Percentiles rank a stretch among this genome's conserved stretches.
Evolutionary conservation across 2,113 vertebrate species (phyloP).

Genomic region (Crotalus tigris): DNA sequence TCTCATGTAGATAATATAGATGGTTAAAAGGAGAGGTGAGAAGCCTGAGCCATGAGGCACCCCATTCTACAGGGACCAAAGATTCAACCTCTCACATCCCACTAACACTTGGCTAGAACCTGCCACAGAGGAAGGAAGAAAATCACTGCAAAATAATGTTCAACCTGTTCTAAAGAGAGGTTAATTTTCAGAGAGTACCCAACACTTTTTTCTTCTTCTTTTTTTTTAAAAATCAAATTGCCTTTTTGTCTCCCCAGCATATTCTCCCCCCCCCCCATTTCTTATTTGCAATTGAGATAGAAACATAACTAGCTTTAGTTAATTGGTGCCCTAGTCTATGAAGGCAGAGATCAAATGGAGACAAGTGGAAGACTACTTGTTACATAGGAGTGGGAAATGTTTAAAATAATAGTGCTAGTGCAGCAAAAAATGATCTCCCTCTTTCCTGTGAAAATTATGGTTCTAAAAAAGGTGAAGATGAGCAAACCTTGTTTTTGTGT

Average conservation of each 20-base stretch:
- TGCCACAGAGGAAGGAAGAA: not conserved
- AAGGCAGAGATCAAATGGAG: not conserved
- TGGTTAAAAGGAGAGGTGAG: not conserved
- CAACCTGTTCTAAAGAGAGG: not conserved
- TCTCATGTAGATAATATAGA: not conserved
- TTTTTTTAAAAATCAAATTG: not conserved
- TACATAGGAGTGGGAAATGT: not conserved
- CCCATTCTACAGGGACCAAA: not conserved
- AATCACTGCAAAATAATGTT: not conserved
- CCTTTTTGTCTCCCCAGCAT: not conserved
- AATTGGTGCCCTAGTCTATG: not conserved
- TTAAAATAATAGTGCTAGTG: not conserved
- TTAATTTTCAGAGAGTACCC: not conserved
- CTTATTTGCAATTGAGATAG: not conserved
- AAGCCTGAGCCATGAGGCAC: not conserved
- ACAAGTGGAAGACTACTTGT: not conserved
- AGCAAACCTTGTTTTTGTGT: not conserved
- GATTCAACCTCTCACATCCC: not conserved
- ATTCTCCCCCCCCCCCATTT: not conserved
- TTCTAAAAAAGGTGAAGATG: not conserved
- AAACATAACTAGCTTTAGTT: not conserved
- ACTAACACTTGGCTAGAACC: not conserved
- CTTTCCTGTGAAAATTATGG: too few species aligned
- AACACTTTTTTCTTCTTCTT: not conserved
- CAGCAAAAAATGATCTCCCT: not conserved